Evolutionary conservation across 2,888 invertebrate genomes (phyloP).

Genomic region (Flexamia atlantica): DNA sequence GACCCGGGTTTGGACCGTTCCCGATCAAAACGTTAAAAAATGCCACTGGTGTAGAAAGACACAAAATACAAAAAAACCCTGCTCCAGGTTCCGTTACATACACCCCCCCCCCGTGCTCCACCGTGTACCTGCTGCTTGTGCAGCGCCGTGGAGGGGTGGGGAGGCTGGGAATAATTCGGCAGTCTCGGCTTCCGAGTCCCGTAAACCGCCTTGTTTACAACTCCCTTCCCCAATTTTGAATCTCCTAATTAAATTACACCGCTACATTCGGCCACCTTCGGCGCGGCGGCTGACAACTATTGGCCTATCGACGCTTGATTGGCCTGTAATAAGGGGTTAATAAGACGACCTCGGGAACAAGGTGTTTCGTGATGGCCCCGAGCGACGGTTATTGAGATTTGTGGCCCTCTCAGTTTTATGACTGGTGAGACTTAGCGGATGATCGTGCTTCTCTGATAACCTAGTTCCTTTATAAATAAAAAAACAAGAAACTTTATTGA

Average conservation of each 20-base stretch:
- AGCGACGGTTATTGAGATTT: background rate
- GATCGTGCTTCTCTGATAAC: no score
- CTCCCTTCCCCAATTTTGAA: constrained; percentile 5
- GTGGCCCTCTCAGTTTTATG: background rate
- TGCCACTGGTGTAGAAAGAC: no score
- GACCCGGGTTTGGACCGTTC: no score
- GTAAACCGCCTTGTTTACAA: constrained; percentile 15
- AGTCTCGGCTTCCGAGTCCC: constrained; percentile 5
- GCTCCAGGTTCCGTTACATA: no score
- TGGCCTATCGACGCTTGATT: constrained; percentile 17
- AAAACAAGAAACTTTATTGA: no score
- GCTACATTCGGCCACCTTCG: constrained; percentile 24
- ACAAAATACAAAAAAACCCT: no score
- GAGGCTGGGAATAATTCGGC: constrained; percentile 29
- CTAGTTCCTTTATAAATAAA: no score
- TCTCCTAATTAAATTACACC: constrained; percentile 39
- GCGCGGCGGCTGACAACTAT: constrained; percentile 19
- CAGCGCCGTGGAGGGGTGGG: background rate
- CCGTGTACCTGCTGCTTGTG: background rate
- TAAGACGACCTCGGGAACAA: background rate
- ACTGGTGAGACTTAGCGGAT: background rate
- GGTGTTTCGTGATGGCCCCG: constrained; percentile 15
- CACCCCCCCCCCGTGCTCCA: background rate
- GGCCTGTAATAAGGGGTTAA: constrained; percentile 24
- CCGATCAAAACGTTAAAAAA: no score